Conservation (phyloP, 2,888 invertebrate species). For the Noctua janthina region DNA sequence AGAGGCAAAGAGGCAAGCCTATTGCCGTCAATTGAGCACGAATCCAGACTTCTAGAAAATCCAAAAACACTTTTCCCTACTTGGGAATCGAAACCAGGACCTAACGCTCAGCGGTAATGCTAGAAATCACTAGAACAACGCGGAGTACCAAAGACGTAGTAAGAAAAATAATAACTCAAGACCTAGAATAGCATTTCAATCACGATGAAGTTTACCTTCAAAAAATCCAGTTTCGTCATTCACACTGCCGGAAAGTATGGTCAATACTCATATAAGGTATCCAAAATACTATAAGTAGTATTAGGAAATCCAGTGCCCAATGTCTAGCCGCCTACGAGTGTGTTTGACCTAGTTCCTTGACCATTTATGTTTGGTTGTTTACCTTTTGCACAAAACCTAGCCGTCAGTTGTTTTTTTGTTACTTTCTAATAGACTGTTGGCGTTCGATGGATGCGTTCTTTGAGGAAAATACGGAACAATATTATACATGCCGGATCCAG, state of each 20-base stretch:
- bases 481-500: background rate
- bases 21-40: background rate
- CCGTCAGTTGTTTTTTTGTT: background rate
- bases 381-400: slow-evolving; percentile 15
- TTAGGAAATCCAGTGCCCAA: background rate
- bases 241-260: background rate
- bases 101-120: background rate
- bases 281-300: slow-evolving; percentile 17
- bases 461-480: background rate
- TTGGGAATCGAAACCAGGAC: background rate
- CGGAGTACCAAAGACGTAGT: background rate
- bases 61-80: background rate
- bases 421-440: background rate
- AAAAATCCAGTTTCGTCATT: slow-evolving; percentile 1
- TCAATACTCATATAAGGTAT: slow-evolving; percentile 10
- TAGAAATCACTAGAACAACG: background rate
- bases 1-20: background rate
- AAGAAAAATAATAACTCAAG: background rate
- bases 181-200: background rate
- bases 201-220: slow-evolving; percentile 7
- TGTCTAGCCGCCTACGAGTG: slow-evolving; percentile 25
- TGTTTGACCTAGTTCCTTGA: slow-evolving; percentile 30
- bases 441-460: background rate
- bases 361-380: slow-evolving; percentile 9
- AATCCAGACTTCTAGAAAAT: background rate